A percentile compares a stretch with the other conserved stretches of the same genome.
Evolutionary conservation across 2,888 invertebrate species (phyloP).

Genomic region (Didymodactylos carnosus): DNA sequence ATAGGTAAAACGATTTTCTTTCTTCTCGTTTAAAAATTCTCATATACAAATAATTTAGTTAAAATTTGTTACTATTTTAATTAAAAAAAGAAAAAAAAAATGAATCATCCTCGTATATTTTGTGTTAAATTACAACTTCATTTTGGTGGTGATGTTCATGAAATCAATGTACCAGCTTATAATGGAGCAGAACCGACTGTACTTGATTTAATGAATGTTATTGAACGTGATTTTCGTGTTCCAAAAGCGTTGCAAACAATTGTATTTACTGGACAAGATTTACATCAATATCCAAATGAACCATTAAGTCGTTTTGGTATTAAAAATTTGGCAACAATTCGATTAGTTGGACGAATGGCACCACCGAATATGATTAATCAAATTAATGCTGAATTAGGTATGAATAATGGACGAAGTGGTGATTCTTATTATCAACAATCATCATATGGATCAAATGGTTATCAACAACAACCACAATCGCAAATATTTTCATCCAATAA

Average conservation of each 20-base stretch:
- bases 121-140: slow-evolving; percentile 9
- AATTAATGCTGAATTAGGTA: not conserved
- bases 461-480: too few relatives aligned
- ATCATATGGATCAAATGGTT: too few relatives aligned
- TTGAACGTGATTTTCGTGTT: slow-evolving; percentile 13
- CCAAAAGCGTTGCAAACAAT: slow-evolving; percentile 8
- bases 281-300: slow-evolving; percentile 2
- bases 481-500: too few relatives aligned
- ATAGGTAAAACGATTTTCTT: not conserved
- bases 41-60: not conserved
- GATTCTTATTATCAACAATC: too few relatives aligned
- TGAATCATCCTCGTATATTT: not conserved
- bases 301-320: slow-evolving; percentile 7
- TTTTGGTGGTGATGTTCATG: slow-evolving; percentile 12
- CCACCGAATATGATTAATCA: not conserved
- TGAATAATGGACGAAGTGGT: too few relatives aligned
- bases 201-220: slow-evolving; percentile 7
- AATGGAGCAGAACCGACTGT: slow-evolving; percentile 1
- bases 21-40: not conserved
- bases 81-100: not conserved
- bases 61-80: not conserved
- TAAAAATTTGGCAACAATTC: slow-evolving; percentile 3
- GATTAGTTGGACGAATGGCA: slow-evolving; percentile 10
- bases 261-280: slow-evolving; percentile 11
- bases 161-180: not conserved